Evolutionary conservation across 2,113 vertebrate species (phyloP).

Genomic region (Ochotona curzoniae): DNA sequence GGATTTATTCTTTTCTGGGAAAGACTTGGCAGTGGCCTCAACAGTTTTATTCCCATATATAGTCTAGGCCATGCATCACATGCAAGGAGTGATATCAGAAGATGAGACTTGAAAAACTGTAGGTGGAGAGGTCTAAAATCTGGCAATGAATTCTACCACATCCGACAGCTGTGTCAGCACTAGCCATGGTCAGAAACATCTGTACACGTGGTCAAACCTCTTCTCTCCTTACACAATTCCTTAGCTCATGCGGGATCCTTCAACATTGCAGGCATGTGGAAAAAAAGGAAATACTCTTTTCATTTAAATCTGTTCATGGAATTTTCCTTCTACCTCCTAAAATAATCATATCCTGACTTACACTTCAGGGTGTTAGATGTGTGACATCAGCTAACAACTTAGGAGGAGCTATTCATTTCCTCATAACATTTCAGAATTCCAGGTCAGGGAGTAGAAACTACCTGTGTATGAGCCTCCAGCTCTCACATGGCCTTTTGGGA

Average conservation of each 20-base stretch:
- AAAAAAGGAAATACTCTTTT: neutral
- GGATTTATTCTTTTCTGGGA: neutral
- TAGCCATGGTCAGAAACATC: neutral
- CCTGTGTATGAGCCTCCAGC: neutral
- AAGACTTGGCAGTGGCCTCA: neutral
- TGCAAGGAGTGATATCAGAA: neutral
- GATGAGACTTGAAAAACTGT: neutral
- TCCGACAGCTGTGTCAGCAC: neutral
- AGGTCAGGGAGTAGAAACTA: neutral
- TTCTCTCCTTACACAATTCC: neutral
- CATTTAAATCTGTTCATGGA: neutral
- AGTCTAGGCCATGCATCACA: neutral
- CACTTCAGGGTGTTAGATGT: fast-evolving
- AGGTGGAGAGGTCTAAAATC: neutral
- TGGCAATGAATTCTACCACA: neutral
- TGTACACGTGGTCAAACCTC: neutral
- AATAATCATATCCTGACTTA: neutral
- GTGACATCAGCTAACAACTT: neutral
- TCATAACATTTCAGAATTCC: neutral
- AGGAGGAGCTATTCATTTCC: neutral
- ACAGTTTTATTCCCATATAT: neutral
- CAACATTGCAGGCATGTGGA: neutral
- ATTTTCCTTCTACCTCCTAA: neutral
- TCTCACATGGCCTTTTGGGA: neutral
- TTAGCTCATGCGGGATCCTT: neutral